Percentiles rank a stretch among this genome's conserved stretches.
Conservation (phyloP, 2,888 invertebrate genomes). For the Drosophila helvetica region DNA sequence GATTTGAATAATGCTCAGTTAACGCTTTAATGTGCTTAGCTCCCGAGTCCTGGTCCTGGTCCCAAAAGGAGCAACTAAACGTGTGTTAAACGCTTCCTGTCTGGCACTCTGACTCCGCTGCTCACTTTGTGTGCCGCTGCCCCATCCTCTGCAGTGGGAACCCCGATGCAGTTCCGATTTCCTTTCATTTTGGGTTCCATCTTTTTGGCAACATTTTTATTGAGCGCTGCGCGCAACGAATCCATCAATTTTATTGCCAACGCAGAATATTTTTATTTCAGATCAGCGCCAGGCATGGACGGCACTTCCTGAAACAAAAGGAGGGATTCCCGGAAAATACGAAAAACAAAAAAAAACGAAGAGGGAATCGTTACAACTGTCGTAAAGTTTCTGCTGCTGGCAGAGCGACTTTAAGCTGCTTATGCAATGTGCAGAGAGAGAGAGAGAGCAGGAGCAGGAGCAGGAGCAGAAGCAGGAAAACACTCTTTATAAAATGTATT, state of each 20-base stretch:
- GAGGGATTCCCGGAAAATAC: slow-evolving; percentile 13
- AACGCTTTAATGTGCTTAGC: slow-evolving; percentile 83
- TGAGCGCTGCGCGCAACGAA: slow-evolving; percentile 69
- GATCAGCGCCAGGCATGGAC: slow-evolving; percentile 20
- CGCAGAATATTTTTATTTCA: slow-evolving; percentile 53
- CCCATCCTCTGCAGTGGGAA: slow-evolving; percentile 30
- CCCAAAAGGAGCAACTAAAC: slow-evolving; percentile 8
- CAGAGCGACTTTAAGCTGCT: slow-evolving; percentile 68
- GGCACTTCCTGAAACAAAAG: slow-evolving; percentile 46
- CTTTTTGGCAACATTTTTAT: slow-evolving; percentile 54
- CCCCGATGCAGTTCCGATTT: slow-evolving; percentile 28
- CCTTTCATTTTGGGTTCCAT: slow-evolving; percentile 2
- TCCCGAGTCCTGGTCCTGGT: not conserved
- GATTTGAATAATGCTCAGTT: slow-evolving; percentile 81
- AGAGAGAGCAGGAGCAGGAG: not conserved
- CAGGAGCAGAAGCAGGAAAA: not conserved
- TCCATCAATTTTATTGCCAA: slow-evolving; percentile 75
- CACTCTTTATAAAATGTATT: slow-evolving; percentile 68
- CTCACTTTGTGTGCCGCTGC: slow-evolving; percentile 24
- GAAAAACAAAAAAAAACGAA: slow-evolving; percentile 12
- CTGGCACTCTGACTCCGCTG: slow-evolving; percentile 37
- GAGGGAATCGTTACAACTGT: slow-evolving; percentile 61
- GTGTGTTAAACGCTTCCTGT: slow-evolving; percentile 46
- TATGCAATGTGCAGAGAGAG: slow-evolving; percentile 33
- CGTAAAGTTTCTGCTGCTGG: slow-evolving; percentile 63